phyloP scores from a whole-genome alignment of 2,888 invertebrate species.

The Papilio elwesi region DNA sequence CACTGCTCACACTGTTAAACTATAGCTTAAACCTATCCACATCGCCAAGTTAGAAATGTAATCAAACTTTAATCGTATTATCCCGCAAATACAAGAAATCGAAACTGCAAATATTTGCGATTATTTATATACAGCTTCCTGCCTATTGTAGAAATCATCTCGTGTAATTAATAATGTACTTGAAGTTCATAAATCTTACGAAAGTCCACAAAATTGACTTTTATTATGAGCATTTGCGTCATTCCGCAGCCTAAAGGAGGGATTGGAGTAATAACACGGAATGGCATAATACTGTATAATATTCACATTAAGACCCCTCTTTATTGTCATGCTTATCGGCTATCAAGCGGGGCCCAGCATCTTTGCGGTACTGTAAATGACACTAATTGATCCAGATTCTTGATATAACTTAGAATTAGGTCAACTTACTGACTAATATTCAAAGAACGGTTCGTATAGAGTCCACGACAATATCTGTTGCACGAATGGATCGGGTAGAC shows the following conservation, averaged over 20 bases:
- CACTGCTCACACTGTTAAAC: no score
- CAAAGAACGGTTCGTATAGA: not conserved
- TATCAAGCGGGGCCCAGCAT: constrained; percentile 75
- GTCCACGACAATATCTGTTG: no score
- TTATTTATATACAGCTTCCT: no score
- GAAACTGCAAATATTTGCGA: no score
- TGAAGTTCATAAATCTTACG: not conserved
- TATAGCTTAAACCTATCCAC: no score
- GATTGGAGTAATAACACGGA: constrained; percentile 50
- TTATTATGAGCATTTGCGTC: constrained; percentile 31
- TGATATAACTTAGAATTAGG: constrained; percentile 11
- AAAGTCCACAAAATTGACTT: constrained; percentile 1
- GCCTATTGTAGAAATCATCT: no score
- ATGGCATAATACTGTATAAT: constrained; percentile 69
- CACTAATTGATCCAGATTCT: constrained; percentile 75
- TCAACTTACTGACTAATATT: not conserved
- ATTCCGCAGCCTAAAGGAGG: constrained; percentile 49
- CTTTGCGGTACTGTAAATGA: constrained; percentile 75
- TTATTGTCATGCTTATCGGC: constrained; percentile 73
- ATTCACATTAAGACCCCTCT: constrained; percentile 74
- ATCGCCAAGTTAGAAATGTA: no score
- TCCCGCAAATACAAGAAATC: no score
- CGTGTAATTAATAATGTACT: not conserved
- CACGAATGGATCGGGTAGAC: no score
- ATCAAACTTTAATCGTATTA: no score